Evolutionary conservation across 2,888 invertebrate species (phyloP), one percentile per base, ranked within the genome.

Genomic region (Spodoptera picta): DNA sequence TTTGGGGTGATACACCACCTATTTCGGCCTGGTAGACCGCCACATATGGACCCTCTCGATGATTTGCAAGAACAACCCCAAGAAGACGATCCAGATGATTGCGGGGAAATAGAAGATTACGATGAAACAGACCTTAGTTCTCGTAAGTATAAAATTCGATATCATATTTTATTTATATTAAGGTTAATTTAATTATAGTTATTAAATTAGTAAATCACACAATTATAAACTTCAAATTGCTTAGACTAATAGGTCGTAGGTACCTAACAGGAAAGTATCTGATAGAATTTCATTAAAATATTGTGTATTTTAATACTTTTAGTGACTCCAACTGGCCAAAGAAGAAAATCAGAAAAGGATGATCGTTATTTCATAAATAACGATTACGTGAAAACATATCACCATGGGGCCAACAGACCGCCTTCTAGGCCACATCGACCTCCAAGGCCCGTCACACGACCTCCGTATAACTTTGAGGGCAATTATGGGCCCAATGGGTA

Each of bases 81-180:
- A 64, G 87, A 86, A 44, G 92, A 93, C 48, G 90, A 90, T 11
- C 86, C 87, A 0, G 85, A 88, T 42, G 94, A 94, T 52, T 94
- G 94, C 54, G 93, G 92, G 0, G 92, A 93, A 60, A 94, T 94
- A 64, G 94, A 92, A 23, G 93, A 94, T 70, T 94, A 94, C 60
- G 94, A 94, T 48, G 93, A 94, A 83, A 91, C 88, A 54, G 93
- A 93, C 79, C 83, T 93, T 2, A 91, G 92, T 79, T 89, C 92
- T 42, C 68, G 94, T 94, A 69, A 87, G 91, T 86, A 31, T 9
- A 36, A 36, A 36, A 9, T 27, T 27, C 27, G 27, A 27, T 27
- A 27, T 27, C 27, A 5, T 5, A 3, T 27, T 27, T 27, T 27
- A 27, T 27, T 27, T 27, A 27, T 27, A 4, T 5, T 27, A 27